Evolutionary conservation across 2,888 invertebrate species (phyloP).

Genomic region (Xestia c-nigrum): DNA sequence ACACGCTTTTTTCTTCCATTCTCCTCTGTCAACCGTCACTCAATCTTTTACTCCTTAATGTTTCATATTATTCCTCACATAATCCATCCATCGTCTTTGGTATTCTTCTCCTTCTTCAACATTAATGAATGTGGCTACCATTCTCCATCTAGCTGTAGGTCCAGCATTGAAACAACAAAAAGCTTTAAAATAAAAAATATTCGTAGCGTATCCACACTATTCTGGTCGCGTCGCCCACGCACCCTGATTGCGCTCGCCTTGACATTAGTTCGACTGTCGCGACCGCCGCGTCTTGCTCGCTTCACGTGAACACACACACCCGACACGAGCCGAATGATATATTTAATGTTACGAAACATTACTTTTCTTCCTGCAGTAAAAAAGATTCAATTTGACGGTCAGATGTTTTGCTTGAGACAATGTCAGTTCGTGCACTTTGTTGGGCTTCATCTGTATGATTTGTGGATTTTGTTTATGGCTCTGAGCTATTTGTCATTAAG

Average conservation of each 20-base stretch:
- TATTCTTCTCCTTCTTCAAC: not conserved
- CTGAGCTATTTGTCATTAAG: not conserved
- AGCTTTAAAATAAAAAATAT: constrained; percentile 6
- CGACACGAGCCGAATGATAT: constrained; percentile 68
- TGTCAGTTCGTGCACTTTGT: constrained; percentile 20
- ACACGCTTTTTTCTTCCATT: too few relatives aligned
- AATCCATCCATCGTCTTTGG: too few relatives aligned
- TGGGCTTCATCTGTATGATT: constrained; percentile 4
- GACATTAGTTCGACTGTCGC: constrained; percentile 89
- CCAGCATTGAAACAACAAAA: not conserved
- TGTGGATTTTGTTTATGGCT: not conserved
- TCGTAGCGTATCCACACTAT: constrained; percentile 74
- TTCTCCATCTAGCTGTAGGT: not conserved
- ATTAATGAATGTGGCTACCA: not conserved
- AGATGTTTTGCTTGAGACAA: constrained; percentile 42
- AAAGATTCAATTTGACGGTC: constrained; percentile 59
- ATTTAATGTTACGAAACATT: constrained; percentile 68
- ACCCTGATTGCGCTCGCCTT: constrained; percentile 88
- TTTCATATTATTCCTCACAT: too few relatives aligned
- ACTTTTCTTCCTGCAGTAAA: constrained; percentile 63
- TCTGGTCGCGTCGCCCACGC: constrained; percentile 81
- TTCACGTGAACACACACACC: constrained; percentile 70
- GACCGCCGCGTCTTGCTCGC: constrained; percentile 73
- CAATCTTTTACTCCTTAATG: too few relatives aligned
- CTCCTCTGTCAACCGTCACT: too few relatives aligned